A percentile compares a stretch with the other conserved stretches of the same genome.
Evolutionary conservation across 2,113 vertebrate genomes (phyloP).

Genomic region (Onychorhynchus coronatus): DNA sequence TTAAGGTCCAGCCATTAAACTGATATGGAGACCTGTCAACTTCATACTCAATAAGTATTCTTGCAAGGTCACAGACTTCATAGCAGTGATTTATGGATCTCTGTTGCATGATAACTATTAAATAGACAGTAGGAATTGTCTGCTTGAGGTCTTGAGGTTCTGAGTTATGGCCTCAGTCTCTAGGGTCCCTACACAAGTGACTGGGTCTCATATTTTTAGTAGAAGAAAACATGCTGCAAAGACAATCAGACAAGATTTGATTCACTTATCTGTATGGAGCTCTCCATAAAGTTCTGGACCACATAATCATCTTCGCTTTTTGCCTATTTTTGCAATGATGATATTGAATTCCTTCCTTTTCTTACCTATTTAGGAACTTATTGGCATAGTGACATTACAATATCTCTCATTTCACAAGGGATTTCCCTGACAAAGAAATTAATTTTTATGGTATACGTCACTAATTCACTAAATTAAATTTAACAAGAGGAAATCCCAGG

Average conservation of each 20-base stretch:
- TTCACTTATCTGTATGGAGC: not conserved
- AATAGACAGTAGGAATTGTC: not conserved
- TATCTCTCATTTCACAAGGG: not conserved
- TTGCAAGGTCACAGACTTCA: not conserved
- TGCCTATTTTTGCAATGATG: not conserved
- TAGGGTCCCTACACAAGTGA: not conserved
- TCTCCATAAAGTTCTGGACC: not conserved
- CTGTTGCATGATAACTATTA: not conserved
- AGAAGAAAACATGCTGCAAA: not conserved
- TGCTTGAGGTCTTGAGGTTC: not conserved
- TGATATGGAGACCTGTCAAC: accelerated
- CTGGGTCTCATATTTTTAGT: not conserved
- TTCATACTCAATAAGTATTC: not conserved
- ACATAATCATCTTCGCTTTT: not conserved
- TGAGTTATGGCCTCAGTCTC: not conserved
- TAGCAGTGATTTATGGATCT: not conserved
- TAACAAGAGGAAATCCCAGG: not conserved
- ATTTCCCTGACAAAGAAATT: not conserved
- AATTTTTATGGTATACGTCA: not conserved
- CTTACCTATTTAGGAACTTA: not conserved
- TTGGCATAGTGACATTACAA: not conserved
- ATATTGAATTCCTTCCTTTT: not conserved
- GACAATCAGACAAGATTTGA: not conserved
- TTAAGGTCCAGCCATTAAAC: not conserved
- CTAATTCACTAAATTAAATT: not conserved